Percentiles rank a stretch among this genome's conserved stretches.
These are phyloP conservation scores for Eriocheir sinensis DNA, from an alignment of 1,140 invertebrate genomes.

Conservation along the genomic window DNA sequence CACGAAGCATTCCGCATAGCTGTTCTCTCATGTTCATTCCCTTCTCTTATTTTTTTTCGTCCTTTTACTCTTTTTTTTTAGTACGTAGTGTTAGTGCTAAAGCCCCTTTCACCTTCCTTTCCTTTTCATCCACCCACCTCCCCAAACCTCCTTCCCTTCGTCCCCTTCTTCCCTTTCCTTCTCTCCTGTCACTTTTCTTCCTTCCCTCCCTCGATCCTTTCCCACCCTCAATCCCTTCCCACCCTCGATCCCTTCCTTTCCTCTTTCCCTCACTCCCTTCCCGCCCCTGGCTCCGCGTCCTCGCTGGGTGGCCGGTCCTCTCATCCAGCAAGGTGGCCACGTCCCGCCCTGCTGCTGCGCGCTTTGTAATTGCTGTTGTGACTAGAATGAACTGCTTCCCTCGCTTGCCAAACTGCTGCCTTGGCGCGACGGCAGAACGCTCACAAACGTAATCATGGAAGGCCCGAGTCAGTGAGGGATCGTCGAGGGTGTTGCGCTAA, in stretches of 20 bases:
- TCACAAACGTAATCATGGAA: neutral
- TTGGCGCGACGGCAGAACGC: neutral
- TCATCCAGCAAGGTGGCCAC: neutral
- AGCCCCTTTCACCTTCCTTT: neutral
- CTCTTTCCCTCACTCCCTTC: neutral
- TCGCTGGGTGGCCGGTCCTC: neutral
- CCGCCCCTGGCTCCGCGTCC: neutral
- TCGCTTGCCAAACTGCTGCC: neutral
- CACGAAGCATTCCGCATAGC: too few species aligned
- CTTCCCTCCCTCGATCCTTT: neutral
- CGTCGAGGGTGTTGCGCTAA: neutral
- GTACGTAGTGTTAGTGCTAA: too few species aligned
- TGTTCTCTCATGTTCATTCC: neutral
- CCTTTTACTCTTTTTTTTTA: neutral
- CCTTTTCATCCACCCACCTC: neutral
- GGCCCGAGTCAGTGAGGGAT: neutral
- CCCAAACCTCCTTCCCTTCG: too few species aligned
- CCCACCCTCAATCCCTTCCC: too few species aligned
- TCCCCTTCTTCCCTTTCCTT: neutral
- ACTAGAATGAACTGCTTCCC: neutral
- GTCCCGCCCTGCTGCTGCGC: neutral
- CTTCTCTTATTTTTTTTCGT: neutral
- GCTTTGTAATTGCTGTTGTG: neutral
- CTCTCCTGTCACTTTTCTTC: neutral
- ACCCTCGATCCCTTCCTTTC: neutral